These are phyloP conservation scores for Phoeniculus purpureus DNA, from an alignment of 2,797 vertebrate species.

Conservation along the genomic window DNA sequence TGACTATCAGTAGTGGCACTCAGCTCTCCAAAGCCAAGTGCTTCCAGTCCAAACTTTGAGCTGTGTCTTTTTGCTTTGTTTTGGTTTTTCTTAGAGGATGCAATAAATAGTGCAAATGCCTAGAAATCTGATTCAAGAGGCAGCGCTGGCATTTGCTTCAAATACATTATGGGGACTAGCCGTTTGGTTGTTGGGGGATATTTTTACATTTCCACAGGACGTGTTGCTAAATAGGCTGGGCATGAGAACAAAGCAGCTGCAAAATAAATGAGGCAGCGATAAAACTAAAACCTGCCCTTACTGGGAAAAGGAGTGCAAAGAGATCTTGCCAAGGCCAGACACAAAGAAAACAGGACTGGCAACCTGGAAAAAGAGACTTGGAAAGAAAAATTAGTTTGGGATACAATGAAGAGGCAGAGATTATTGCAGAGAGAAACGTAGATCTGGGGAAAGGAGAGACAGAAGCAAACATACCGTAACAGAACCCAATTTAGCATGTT, in stretches of 20 bases:
- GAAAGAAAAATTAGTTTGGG: not conserved
- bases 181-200: not conserved
- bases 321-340: conserved; percentile 31
- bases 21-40: not conserved
- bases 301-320: not conserved
- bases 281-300: conserved; percentile 52
- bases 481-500: not conserved
- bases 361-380: conserved; percentile 17
- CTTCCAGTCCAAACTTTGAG: not conserved
- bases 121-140: not conserved
- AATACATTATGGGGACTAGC: not conserved
- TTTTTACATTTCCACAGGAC: conserved; percentile 35
- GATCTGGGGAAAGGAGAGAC: not conserved
- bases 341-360: conserved; percentile 21
- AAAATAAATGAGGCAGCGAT: conserved; percentile 70
- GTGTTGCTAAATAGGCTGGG: conserved; percentile 59
- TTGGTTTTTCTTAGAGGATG: not conserved
- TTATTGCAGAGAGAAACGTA: not conserved
- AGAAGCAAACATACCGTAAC: not conserved
- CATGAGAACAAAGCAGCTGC: conserved; percentile 69
- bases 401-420: not conserved
- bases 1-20: not conserved
- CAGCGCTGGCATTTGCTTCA: not conserved
- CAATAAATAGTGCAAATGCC: conserved; percentile 8
- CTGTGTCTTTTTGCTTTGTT: not conserved